A percentile compares a stretch with the other conserved stretches of the same genome.
Evolutionary conservation across 2,113 vertebrate genomes (phyloP).

Genomic region (Hiodon alosoides): DNA sequence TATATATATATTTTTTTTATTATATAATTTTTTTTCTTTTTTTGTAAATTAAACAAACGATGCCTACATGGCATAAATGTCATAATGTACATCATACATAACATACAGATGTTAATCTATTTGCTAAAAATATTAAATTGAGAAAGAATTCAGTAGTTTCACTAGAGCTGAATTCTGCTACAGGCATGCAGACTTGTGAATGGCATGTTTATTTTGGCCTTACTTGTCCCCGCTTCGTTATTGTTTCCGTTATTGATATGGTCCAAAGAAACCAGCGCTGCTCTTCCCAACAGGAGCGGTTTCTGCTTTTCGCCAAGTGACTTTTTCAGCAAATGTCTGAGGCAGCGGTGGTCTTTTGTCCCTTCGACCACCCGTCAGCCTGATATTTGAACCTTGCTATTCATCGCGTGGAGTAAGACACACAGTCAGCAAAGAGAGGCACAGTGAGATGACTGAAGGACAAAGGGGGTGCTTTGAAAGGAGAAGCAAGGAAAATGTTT

Average conservation of each 20-base stretch:
- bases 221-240: too few relatives aligned
- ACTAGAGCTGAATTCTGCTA: too few relatives aligned
- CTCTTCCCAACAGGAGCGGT: slow-evolving; percentile 45
- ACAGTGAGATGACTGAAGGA: slow-evolving; percentile 22
- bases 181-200: too few relatives aligned
- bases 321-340: slow-evolving; percentile 42
- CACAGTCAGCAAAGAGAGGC: slow-evolving; percentile 5
- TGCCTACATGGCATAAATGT: too few relatives aligned
- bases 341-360: slow-evolving; percentile 33
- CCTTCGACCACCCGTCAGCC: slow-evolving; percentile 35
- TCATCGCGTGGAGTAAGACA: slow-evolving; percentile 31
- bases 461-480: slow-evolving; percentile 13
- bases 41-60: too few relatives aligned
- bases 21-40: too few relatives aligned
- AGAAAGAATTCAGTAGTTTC: too few relatives aligned
- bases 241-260: slow-evolving; percentile 44
- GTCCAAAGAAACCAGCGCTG: slow-evolving; percentile 47
- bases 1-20: too few relatives aligned
- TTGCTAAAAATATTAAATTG: too few relatives aligned
- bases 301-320: slow-evolving; percentile 30
- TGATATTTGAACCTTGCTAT: slow-evolving; percentile 44
- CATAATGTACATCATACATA: too few relatives aligned
- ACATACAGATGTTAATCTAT: too few relatives aligned
- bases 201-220: too few relatives aligned
- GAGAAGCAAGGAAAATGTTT: background rate